Percentiles rank a stretch among this genome's conserved stretches.
Conservation (phyloP, 2,797 vertebrate species). For the Dallia pectoralis region DNA sequence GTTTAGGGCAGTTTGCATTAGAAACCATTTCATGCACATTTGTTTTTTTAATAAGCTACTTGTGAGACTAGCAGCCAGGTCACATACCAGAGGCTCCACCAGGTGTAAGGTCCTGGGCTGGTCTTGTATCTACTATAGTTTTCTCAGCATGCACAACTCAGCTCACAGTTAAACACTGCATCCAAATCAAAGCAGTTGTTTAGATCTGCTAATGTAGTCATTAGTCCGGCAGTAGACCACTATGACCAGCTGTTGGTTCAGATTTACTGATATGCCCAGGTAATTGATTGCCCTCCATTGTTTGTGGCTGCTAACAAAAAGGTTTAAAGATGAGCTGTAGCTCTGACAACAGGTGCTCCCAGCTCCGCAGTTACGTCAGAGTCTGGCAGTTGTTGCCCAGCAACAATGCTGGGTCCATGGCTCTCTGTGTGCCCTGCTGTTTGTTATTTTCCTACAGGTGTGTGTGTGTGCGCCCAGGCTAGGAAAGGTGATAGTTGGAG, state of each 20-base stretch:
- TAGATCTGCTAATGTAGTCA: conserved; percentile 1
- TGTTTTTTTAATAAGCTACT: too few species aligned
- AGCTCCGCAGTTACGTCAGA: conserved; percentile 40
- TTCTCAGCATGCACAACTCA: not conserved
- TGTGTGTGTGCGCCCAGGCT: conserved; percentile 52
- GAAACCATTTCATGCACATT: too few species aligned
- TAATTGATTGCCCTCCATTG: conserved; percentile 38
- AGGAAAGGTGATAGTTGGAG: conserved; percentile 56
- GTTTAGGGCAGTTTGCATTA: too few species aligned
- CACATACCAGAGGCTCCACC: not conserved
- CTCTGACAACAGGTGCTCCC: conserved; percentile 63
- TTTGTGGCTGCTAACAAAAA: conserved; percentile 23
- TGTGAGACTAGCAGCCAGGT: too few species aligned
- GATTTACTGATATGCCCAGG: conserved; percentile 13
- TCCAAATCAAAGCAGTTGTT: conserved; percentile 3
- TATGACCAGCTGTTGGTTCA: not conserved
- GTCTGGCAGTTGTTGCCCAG: conserved; percentile 56
- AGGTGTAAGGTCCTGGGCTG: not conserved
- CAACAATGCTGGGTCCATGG: conserved; percentile 51
- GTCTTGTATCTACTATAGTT: not conserved
- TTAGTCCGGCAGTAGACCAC: not conserved
- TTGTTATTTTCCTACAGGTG: conserved; percentile 49
- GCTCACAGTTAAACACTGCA: conserved; percentile 1
- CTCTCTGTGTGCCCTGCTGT: conserved; percentile 32
- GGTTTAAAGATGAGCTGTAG: conserved; percentile 50